Conservation (phyloP, 1,140 invertebrate species). For the Ooceraea biroi region DNA sequence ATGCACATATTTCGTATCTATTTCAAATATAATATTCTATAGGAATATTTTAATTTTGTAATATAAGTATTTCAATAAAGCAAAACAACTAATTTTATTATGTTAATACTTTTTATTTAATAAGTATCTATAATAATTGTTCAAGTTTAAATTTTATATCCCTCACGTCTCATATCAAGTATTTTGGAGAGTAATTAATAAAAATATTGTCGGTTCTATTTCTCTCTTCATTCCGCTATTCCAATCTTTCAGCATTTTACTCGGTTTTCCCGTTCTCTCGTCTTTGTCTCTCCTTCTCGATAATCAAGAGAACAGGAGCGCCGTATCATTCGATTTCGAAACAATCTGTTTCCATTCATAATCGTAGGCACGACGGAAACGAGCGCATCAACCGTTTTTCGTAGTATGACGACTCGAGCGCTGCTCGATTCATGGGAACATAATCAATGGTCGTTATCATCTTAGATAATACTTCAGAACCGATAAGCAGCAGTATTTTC, state of each 20-base stretch:
- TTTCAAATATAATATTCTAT: too few species aligned
- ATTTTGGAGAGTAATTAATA: too few species aligned
- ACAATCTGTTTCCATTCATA: slow-evolving; percentile 73
- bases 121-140: too few species aligned
- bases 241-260: background rate
- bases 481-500: slow-evolving; percentile 66
- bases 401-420: slow-evolving; percentile 20
- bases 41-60: too few species aligned
- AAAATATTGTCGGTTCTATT: too few species aligned
- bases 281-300: slow-evolving; percentile 29
- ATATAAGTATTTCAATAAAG: too few species aligned
- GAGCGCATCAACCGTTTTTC: slow-evolving; percentile 24
- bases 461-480: slow-evolving; percentile 58
- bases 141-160: too few species aligned
- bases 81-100: too few species aligned
- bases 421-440: slow-evolving; percentile 63
- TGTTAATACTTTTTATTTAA: too few species aligned
- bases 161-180: too few species aligned
- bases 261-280: slow-evolving; percentile 5
- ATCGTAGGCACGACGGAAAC: slow-evolving; percentile 60
- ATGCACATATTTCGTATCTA: too few species aligned
- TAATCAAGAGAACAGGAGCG: background rate
- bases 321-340: slow-evolving; percentile 66
- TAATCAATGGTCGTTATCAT: slow-evolving; percentile 69
- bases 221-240: background rate